A percentile compares a stretch with the other conserved stretches of the same genome.
phyloP scores from a whole-genome alignment of 2,113 vertebrate species.

The Carollia perspicillata region DNA sequence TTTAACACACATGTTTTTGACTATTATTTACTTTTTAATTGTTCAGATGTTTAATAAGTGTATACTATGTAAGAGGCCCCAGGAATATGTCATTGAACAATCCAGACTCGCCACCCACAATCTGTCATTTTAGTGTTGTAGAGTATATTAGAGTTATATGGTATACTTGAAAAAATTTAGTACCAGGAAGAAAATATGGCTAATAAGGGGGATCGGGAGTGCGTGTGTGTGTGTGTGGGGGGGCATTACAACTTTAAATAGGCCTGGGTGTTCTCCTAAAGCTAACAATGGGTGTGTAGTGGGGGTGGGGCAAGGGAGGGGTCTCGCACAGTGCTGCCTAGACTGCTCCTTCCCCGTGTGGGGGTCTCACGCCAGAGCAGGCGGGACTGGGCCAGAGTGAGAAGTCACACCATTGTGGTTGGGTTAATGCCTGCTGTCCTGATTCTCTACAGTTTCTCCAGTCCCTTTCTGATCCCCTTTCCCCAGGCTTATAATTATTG shows the following conservation, averaged over 20 bases:
- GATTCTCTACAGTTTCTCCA: background rate
- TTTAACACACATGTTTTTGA: background rate
- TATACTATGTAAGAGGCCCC: background rate
- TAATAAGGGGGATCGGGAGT: background rate
- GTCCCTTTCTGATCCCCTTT: background rate
- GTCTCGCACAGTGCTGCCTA: background rate
- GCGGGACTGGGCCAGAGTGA: background rate
- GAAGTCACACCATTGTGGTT: background rate
- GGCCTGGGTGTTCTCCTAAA: background rate
- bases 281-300: background rate
- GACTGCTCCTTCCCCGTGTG: background rate
- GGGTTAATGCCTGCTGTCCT: background rate
- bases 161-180: background rate
- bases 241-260: background rate
- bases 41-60: background rate
- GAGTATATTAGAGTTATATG: background rate
- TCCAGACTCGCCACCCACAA: background rate
- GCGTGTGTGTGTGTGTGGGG: no score
- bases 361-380: background rate
- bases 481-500: background rate
- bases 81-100: background rate
- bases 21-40: background rate
- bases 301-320: no score
- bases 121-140: background rate
- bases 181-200: background rate